Conservation (phyloP, 1,140 invertebrate species). For the Rhyzopertha dominica region DNA sequence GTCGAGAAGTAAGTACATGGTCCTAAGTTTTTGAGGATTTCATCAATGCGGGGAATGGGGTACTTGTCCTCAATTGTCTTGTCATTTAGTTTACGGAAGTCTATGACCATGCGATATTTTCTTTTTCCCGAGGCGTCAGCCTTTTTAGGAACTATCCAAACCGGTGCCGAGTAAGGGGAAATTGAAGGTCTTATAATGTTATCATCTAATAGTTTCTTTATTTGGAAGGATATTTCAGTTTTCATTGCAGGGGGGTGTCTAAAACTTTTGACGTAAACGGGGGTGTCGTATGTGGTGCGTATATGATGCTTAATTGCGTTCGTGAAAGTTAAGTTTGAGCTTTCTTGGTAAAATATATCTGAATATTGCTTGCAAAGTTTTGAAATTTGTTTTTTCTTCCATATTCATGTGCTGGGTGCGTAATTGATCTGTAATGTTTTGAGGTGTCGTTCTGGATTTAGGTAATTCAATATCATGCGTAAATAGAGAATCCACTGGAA, state of each 20-base stretch:
- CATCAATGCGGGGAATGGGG: constrained; percentile 21
- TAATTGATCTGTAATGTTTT: too few relatives aligned
- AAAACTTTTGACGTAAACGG: constrained; percentile 14
- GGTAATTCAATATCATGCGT: too few relatives aligned
- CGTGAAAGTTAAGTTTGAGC: constrained; percentile 21
- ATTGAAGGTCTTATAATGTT: too few relatives aligned
- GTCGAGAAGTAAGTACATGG: constrained; percentile 38
- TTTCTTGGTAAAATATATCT: constrained; percentile 25
- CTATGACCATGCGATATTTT: constrained; percentile 24
- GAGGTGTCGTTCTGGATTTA: too few relatives aligned
- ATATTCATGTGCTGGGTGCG: too few relatives aligned
- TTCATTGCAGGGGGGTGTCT: constrained; percentile 6
- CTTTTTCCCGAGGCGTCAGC: constrained; percentile 30
- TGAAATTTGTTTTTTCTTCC: constrained; percentile 14
- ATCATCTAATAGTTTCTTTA: too few relatives aligned
- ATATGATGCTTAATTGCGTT: constrained; percentile 27
- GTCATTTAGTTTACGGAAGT: constrained; percentile 23
- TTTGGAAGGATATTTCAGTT: constrained; percentile 9
- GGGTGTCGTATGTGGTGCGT: constrained; percentile 24
- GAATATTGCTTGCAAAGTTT: constrained; percentile 17
- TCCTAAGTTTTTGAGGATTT: constrained; percentile 43
- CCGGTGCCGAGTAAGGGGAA: too few relatives aligned
- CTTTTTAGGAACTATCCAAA: too few relatives aligned
- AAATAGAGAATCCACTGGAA: too few relatives aligned
- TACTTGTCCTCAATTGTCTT: constrained; percentile 21